These are phyloP conservation scores for Acleris laterana DNA, from an alignment of 2,888 invertebrate genomes.

Conservation along the genomic window DNA sequence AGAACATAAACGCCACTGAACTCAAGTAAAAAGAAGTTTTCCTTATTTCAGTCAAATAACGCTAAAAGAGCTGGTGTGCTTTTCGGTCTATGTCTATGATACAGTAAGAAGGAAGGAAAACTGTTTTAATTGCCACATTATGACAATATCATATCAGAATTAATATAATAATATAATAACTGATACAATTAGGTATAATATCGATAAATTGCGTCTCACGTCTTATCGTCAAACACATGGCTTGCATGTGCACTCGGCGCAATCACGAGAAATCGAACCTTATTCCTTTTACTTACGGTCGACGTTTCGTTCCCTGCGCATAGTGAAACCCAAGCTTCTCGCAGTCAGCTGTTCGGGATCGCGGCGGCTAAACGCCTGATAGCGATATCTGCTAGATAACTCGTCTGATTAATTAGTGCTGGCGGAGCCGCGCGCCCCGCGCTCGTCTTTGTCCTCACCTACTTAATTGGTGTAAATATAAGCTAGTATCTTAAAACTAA, in stretches of 20 bases:
- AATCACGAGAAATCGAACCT: background rate
- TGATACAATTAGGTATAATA: too few species aligned
- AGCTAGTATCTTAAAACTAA: background rate
- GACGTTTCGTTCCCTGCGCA: background rate
- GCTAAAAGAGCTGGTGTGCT: too few species aligned
- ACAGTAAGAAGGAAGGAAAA: too few species aligned
- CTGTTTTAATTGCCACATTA: too few species aligned
- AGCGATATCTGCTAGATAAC: constrained; percentile 31
- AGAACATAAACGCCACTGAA: too few species aligned
- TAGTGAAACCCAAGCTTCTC: background rate
- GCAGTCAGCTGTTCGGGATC: constrained; percentile 52
- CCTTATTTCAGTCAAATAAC: too few species aligned
- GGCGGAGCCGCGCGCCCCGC: background rate
- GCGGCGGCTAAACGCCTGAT: constrained; percentile 40
- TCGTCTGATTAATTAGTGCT: constrained; percentile 5
- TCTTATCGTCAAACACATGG: constrained; percentile 11
- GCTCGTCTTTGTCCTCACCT: background rate
- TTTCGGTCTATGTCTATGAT: too few species aligned
- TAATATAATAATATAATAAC: too few species aligned
- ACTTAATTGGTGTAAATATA: background rate
- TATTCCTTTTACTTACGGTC: constrained; percentile 1
- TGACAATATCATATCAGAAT: too few species aligned
- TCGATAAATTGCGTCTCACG: background rate
- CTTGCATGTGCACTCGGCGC: constrained; percentile 6
- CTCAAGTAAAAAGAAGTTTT: too few species aligned